Conservation (phyloP, 2,113 vertebrate genomes). For the Eolophus roseicapilla region DNA sequence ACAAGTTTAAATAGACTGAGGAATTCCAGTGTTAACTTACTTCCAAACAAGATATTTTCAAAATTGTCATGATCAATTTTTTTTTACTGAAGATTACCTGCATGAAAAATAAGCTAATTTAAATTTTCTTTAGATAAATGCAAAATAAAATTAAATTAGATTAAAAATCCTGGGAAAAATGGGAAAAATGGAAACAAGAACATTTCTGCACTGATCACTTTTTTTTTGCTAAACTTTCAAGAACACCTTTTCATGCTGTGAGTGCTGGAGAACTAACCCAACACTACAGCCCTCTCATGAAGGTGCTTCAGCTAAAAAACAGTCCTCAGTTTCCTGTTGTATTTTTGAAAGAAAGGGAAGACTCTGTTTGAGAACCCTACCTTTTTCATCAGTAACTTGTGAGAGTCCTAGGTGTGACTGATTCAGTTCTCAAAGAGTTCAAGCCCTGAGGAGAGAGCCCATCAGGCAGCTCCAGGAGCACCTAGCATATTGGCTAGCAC, state of each 20-base stretch:
- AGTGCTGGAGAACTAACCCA: background rate
- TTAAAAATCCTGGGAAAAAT: background rate
- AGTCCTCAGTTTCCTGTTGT: background rate
- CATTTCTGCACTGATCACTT: background rate
- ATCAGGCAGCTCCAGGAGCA: background rate
- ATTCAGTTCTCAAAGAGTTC: background rate
- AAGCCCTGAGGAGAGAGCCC: background rate
- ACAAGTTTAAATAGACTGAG: slow-evolving; percentile 57
- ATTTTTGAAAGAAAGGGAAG: background rate
- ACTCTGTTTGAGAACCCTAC: background rate
- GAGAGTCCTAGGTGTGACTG: background rate
- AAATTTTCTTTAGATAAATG: background rate
- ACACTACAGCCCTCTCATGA: background rate
- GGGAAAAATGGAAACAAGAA: background rate
- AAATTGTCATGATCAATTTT: background rate
- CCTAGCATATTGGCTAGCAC: background rate
- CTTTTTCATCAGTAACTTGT: background rate
- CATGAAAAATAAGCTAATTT: background rate
- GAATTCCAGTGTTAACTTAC: slow-evolving; percentile 48
- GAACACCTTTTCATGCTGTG: background rate
- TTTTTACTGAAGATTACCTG: background rate
- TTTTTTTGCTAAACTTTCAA: background rate
- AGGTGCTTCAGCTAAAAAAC: background rate
- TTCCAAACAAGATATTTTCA: slow-evolving; percentile 21
- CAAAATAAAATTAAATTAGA: background rate